Conservation (phyloP, 2,113 vertebrate genomes). For the Osmerus eperlanus region DNA sequence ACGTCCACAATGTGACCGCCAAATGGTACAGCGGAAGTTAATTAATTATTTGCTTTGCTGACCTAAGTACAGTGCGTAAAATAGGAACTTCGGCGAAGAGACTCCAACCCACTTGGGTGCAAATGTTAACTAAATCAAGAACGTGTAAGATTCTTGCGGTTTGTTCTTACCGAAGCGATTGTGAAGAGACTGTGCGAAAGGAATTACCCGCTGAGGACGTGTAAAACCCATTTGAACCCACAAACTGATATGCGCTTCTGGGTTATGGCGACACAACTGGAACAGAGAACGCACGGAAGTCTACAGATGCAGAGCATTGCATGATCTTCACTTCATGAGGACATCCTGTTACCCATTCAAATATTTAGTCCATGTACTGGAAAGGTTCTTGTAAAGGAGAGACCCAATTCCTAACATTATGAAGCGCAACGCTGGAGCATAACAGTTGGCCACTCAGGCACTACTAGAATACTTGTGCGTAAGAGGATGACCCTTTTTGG, state of each 20-base stretch:
- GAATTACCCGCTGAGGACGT: conserved; percentile 5
- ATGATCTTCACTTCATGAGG: conserved; percentile 33
- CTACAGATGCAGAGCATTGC: conserved; percentile 30
- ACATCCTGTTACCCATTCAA: conserved; percentile 25
- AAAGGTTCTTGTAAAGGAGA: background rate
- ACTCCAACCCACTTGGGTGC: conserved; percentile 34
- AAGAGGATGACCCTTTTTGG: conserved; percentile 2
- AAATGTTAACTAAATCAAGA: conserved; percentile 30
- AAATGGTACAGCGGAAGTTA: conserved; percentile 42
- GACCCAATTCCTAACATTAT: background rate
- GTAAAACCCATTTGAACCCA: background rate
- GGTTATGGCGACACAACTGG: conserved; percentile 15
- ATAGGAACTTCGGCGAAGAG: conserved; percentile 2
- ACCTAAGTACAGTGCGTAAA: conserved; percentile 19
- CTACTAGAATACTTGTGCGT: background rate
- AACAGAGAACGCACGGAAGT: conserved; percentile 20
- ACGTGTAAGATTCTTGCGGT: background rate
- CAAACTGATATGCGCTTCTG: conserved; percentile 3
- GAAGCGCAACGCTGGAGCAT: background rate
- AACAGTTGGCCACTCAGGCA: background rate
- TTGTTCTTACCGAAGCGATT: too few species aligned
- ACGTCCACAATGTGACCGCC: conserved; percentile 57
- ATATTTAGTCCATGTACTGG: conserved; percentile 17
- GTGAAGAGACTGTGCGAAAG: background rate
- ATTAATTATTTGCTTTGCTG: background rate